phyloP scores from a whole-genome alignment of 1,140 invertebrate species.

The Pseudomyrmex flavicornis region DNA sequence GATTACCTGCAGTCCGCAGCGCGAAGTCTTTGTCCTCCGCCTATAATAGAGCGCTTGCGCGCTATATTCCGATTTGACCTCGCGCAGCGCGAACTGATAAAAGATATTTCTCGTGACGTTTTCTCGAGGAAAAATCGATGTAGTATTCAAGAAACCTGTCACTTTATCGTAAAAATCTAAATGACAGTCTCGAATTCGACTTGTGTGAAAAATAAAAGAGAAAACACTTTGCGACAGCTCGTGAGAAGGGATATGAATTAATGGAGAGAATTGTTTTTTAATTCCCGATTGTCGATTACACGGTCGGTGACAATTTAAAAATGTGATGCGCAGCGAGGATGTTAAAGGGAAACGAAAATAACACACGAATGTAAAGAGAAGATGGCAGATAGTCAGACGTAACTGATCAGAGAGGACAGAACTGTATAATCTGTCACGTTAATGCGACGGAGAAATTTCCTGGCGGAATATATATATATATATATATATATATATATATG shows the following conservation, averaged over 20 bases:
- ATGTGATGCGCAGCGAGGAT: not conserved
- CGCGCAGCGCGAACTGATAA: not conserved
- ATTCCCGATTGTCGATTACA: constrained; percentile 42
- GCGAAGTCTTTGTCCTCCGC: not conserved
- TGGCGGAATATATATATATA: constrained; percentile 62
- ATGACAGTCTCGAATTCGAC: no score
- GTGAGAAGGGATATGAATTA: not conserved
- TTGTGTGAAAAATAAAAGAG: constrained; percentile 3
- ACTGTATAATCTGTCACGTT: constrained; percentile 67
- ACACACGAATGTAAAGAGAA: constrained; percentile 10
- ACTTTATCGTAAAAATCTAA: not conserved
- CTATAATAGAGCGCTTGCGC: constrained; percentile 14
- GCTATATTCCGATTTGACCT: not conserved
- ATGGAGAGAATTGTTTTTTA: constrained; percentile 23
- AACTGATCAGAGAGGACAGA: constrained; percentile 58
- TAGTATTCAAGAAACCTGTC: constrained; percentile 9
- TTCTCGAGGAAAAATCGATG: no score
- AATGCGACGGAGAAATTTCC: constrained; percentile 67
- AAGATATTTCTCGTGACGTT: not conserved
- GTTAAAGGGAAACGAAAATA: constrained; percentile 14
- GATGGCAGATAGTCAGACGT: constrained; percentile 28
- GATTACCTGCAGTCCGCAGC: constrained; percentile 37
- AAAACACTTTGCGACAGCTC: no score
- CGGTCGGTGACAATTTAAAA: constrained; percentile 18
- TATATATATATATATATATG: constrained; percentile 67